A percentile compares a stretch with the other conserved stretches of the same genome.
phyloP scores from a whole-genome alignment of 2,888 invertebrate genomes.

The Mythimna pallens region DNA sequence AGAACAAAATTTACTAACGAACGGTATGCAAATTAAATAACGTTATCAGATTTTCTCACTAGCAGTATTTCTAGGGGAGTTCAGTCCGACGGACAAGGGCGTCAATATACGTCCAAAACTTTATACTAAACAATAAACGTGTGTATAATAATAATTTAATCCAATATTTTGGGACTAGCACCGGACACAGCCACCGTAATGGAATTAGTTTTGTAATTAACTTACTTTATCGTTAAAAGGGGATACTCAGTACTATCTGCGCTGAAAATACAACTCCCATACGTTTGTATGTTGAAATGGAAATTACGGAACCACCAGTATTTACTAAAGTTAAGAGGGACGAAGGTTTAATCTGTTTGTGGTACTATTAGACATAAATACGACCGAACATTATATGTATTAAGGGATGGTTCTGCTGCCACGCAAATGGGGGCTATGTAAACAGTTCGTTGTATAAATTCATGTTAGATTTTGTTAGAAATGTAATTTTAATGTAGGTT shows the following conservation, averaged over 20 bases:
- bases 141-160: slow-evolving; percentile 69
- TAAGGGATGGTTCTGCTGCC: slow-evolving; percentile 51
- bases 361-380: slow-evolving; percentile 68
- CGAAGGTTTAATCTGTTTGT: slow-evolving; percentile 70
- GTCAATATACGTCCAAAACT: slow-evolving; percentile 60
- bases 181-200: slow-evolving; percentile 74
- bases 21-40: slow-evolving; percentile 53
- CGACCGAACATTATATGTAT: slow-evolving; percentile 64
- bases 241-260: slow-evolving; percentile 74
- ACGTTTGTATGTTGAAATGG: slow-evolving; percentile 68
- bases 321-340: slow-evolving; percentile 69
- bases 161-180: slow-evolving; percentile 69
- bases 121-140: slow-evolving; percentile 66
- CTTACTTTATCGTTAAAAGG: slow-evolving; percentile 81
- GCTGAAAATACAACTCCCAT: slow-evolving; percentile 78
- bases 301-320: slow-evolving; percentile 68
- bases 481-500: slow-evolving; percentile 54
- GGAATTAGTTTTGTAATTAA: slow-evolving; percentile 84
- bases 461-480: slow-evolving; percentile 54
- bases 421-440: slow-evolving; percentile 51
- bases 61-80: slow-evolving; percentile 37
- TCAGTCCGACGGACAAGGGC: slow-evolving; percentile 44
- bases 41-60: slow-evolving; percentile 43
- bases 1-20: slow-evolving; percentile 8
- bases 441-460: slow-evolving; percentile 49